These are phyloP conservation scores for Nansenia antarctica DNA, from an alignment of 2,113 vertebrate genomes.

Conservation along the genomic window DNA sequence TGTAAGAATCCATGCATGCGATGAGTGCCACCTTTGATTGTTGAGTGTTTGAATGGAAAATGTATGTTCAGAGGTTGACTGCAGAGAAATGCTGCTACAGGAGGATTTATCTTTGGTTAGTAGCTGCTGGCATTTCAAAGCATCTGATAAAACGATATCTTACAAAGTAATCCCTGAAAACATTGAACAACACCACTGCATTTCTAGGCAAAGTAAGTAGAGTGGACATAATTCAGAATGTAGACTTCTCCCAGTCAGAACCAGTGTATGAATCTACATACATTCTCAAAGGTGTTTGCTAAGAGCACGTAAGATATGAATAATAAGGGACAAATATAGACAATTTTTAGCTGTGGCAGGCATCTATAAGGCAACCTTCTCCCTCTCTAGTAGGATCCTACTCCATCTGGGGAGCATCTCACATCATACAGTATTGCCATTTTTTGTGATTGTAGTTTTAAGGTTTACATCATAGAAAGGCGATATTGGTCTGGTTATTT, in stretches of 20 bases:
- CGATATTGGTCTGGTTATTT: background rate
- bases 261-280: too few relatives aligned
- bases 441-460: background rate
- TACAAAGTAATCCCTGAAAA: conserved; percentile 48
- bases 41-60: too few relatives aligned
- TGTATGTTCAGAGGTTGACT: background rate
- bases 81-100: conserved; percentile 20
- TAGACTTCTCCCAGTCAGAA: too few relatives aligned
- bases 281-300: background rate
- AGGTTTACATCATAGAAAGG: background rate
- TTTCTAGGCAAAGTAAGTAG: background rate
- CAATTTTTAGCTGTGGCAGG: too few relatives aligned
- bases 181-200: background rate
- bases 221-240: background rate
- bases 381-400: background rate
- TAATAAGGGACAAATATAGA: too few relatives aligned
- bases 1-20: too few relatives aligned
- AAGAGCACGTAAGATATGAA: too few relatives aligned
- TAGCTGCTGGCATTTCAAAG: conserved; percentile 54
- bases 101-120: conserved; percentile 53
- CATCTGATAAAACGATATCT: conserved; percentile 34
- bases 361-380: background rate
- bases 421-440: background rate
- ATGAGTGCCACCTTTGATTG: too few relatives aligned
- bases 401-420: background rate